Evolutionary conservation across 2,113 vertebrate species (phyloP).

Genomic region (Seriola rivoliana): DNA sequence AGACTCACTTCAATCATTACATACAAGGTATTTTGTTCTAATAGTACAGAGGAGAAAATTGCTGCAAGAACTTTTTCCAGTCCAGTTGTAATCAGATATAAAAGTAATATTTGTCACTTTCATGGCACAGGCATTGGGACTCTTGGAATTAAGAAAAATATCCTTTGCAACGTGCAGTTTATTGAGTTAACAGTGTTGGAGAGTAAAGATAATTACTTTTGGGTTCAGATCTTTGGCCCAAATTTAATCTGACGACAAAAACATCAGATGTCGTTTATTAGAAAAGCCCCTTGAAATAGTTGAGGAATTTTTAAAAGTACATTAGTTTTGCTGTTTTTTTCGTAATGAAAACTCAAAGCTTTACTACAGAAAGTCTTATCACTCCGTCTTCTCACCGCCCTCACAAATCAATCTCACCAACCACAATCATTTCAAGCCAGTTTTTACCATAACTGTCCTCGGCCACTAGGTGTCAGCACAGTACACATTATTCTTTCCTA

Average conservation of each 20-base stretch:
- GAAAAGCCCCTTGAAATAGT: slow-evolving; percentile 23
- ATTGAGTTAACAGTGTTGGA: slow-evolving; percentile 39
- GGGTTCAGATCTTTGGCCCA: slow-evolving; percentile 8
- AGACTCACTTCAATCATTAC: slow-evolving; percentile 40
- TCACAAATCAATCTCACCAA: slow-evolving; percentile 62
- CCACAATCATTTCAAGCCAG: slow-evolving; percentile 68
- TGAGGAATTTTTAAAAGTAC: not conserved
- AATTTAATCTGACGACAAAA: slow-evolving; percentile 29
- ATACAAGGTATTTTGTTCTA: slow-evolving; percentile 24
- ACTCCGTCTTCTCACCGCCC: slow-evolving; percentile 55
- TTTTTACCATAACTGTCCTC: slow-evolving; percentile 60
- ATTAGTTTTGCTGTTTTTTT: slow-evolving; percentile 5
- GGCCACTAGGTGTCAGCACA: slow-evolving; percentile 86
- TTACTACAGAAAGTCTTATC: slow-evolving; percentile 59
- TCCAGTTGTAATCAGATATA: slow-evolving; percentile 19
- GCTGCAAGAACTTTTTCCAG: slow-evolving; percentile 4
- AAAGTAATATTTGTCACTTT: slow-evolving; percentile 31
- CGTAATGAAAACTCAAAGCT: slow-evolving; percentile 59
- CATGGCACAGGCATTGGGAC: slow-evolving; percentile 70
- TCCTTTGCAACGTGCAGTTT: slow-evolving; percentile 24
- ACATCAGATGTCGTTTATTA: not conserved
- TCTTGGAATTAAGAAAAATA: slow-evolving; percentile 47
- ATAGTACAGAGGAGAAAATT: not conserved
- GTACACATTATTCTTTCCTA: slow-evolving; percentile 81
- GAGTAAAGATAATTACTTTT: slow-evolving; percentile 20